Percentiles rank a stretch among this genome's conserved stretches.
These are phyloP conservation scores for Phymorhynchus buccinoides DNA, from an alignment of 1,140 invertebrate genomes.

Conservation along the genomic window DNA sequence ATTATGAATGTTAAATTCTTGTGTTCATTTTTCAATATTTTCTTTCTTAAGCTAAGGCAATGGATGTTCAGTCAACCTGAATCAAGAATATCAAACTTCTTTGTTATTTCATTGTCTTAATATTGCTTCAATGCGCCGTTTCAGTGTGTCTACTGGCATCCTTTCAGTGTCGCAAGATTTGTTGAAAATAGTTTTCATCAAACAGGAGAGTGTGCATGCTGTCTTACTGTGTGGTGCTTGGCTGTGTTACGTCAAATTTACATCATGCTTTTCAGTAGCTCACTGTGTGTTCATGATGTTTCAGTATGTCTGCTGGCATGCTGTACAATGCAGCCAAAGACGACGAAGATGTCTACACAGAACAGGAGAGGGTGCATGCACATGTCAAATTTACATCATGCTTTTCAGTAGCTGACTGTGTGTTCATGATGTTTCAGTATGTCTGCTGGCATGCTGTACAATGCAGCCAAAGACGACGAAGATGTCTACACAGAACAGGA, in stretches of 20 bases:
- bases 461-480: constrained; percentile 53
- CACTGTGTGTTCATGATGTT: neutral
- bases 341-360: constrained; percentile 64
- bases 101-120: neutral
- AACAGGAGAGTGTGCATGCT: no score
- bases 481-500: constrained; percentile 63
- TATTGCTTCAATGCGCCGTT: no score
- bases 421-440: constrained; percentile 42
- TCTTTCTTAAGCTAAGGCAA: no score
- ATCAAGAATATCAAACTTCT: no score
- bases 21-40: no score
- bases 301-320: constrained; percentile 35
- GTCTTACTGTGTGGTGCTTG: neutral
- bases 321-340: constrained; percentile 43
- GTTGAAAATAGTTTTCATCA: no score
- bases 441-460: constrained; percentile 23
- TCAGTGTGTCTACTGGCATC: no score
- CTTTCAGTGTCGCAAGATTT: no score
- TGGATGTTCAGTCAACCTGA: no score
- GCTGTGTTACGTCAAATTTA: neutral
- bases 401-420: neutral
- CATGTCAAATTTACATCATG: neutral
- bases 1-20: no score
- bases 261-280: neutral
- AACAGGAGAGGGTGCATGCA: constrained; percentile 55